These are phyloP conservation scores for Ammodytes dubius DNA, from an alignment of 2,113 vertebrate species.

Conservation along the genomic window DNA sequence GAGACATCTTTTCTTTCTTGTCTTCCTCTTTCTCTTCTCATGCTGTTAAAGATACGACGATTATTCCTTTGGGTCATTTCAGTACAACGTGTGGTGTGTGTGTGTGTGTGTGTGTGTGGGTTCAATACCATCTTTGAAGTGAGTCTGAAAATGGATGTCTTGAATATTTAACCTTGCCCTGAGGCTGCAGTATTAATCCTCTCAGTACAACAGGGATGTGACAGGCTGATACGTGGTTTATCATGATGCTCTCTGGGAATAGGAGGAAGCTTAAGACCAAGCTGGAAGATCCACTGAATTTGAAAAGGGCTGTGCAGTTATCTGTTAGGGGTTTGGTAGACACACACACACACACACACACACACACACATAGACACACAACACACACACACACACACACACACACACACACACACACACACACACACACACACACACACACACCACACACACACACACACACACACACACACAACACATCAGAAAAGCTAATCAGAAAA, in stretches of 20 bases:
- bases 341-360: too few species aligned
- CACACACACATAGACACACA: too few species aligned
- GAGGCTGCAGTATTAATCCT: conserved; percentile 53
- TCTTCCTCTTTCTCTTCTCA: background rate
- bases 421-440: too few species aligned
- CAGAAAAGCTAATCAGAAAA: conserved; percentile 26
- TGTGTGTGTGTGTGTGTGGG: background rate
- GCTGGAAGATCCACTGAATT: background rate
- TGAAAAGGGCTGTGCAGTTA: too few species aligned
- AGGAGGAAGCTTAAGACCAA: conserved; percentile 8
- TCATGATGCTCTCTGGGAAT: conserved; percentile 13
- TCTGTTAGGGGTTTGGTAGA: background rate
- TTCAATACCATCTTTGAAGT: conserved; percentile 49
- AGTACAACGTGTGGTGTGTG: background rate
- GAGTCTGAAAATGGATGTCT: conserved; percentile 59
- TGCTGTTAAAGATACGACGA: background rate
- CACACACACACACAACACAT: background rate
- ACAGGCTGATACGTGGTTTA: conserved; percentile 20
- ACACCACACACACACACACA: too few species aligned
- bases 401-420: too few species aligned
- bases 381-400: too few species aligned
- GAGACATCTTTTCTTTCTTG: background rate
- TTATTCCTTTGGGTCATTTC: conserved; percentile 13
- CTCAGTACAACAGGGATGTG: conserved; percentile 32
- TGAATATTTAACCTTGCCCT: conserved; percentile 70